phyloP scores from a whole-genome alignment of 2,888 invertebrate genomes.

The Eudemis profundana region DNA sequence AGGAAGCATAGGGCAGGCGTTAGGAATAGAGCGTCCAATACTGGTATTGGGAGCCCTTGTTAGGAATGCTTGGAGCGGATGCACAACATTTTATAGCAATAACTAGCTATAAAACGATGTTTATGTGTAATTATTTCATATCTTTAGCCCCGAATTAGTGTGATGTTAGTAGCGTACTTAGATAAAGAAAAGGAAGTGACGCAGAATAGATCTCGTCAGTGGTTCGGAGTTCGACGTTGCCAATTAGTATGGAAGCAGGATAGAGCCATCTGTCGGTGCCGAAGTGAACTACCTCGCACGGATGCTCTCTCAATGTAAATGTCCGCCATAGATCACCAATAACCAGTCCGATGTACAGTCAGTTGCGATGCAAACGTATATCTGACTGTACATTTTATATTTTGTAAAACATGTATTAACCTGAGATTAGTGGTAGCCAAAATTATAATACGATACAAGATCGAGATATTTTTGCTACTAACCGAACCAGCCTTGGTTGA shows the following conservation, averaged over 20 bases:
- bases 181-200: constrained; percentile 10
- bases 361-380: too few relatives aligned
- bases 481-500: constrained; percentile 16
- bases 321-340: background rate
- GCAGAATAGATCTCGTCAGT: constrained; percentile 13
- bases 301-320: constrained; percentile 27
- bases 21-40: too few relatives aligned
- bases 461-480: constrained; percentile 37
- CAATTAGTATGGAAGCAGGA: constrained; percentile 7
- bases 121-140: constrained; percentile 6
- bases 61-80: constrained; percentile 16
- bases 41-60: too few relatives aligned
- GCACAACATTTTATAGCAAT: constrained; percentile 35
- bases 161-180: constrained; percentile 23
- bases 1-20: background rate
- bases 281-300: background rate
- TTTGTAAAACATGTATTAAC: constrained; percentile 26
- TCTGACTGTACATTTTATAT: constrained; percentile 10
- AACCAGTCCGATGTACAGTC: background rate
- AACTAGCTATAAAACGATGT: constrained; percentile 29
- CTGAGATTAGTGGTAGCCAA: constrained; percentile 8
- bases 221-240: constrained; percentile 10
- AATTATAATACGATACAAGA: constrained; percentile 11
- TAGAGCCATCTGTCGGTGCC: background rate
- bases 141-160: constrained; percentile 19